Base-by-base conservation (phyloP, 2,113 vertebrate genomes). In the Ascaphus truei region DNA sequence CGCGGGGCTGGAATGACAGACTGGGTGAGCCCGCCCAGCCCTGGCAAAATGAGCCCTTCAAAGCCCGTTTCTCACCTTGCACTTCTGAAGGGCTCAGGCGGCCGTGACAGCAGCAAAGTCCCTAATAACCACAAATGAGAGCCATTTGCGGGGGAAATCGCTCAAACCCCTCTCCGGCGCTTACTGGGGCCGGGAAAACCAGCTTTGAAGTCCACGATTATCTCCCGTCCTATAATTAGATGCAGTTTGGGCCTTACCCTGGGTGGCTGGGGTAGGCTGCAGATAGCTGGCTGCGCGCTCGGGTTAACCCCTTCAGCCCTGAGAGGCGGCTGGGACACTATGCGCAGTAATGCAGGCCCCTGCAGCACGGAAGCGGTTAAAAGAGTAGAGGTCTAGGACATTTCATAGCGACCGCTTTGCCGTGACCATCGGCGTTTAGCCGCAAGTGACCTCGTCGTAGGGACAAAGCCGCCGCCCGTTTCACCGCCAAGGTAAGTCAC, bases 181-280 rank as follows among this genome's bases (percentile, higher is more conserved):
- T 68, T 37, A 16, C 25, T 34, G 9, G 33, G 43, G 31, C 37
- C 23, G n/a, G 22, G 45, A 69, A n/a, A n/a, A 50, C 3, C 10
- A 37, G 31, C 23, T 69, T 60, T 69, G 67, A 69, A 52, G 67
- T 51, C 15, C 30, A 13, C 29, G 45, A 69, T 61, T 69, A 68
- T 60, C 67, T 39, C 16, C 43, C 34, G 8, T 59, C 67, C 67
- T 69, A 48, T 69, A 69, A 69, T 69, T 69, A 68, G 67, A 60
- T 7, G 16, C 64, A 51, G 41, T 39, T 29, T 31, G 67, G 50
- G 34, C 51, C 23, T 45, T 39, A 45, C 16, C 13, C 26, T 18
- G 62, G 25, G 33, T 48, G 25, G 25, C 50, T 30, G 23, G 50
- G 52, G 30, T 30, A 51, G 43, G 41, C 27, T 16, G 7, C 25